Conservation (phyloP, 2,888 invertebrate genomes). For the Nomada fabriciana region DNA sequence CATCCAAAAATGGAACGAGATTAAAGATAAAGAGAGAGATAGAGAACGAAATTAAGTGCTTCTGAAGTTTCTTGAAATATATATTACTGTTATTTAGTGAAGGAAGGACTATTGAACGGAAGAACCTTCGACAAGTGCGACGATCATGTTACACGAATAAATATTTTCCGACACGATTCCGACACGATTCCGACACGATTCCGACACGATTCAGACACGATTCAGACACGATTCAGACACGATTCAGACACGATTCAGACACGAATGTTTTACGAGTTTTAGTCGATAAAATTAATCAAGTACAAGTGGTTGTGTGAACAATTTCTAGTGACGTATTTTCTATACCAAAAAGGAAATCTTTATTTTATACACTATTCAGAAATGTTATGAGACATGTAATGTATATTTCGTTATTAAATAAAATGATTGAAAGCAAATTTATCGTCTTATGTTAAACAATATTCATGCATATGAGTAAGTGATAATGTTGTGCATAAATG, state of each 20-base stretch:
- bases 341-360: slow-evolving; percentile 23
- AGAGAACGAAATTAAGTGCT: not conserved
- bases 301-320: slow-evolving; percentile 2
- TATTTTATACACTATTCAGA: slow-evolving; percentile 29
- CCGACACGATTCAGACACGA: too few relatives aligned
- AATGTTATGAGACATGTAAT: slow-evolving; percentile 2
- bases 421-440: slow-evolving; percentile 6
- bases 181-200: too few relatives aligned
- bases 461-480: too few relatives aligned
- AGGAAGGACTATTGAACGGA: not conserved
- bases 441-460: too few relatives aligned
- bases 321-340: not conserved
- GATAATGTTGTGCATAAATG: too few relatives aligned
- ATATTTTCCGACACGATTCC: slow-evolving; percentile 19
- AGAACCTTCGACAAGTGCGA: not conserved
- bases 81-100: too few relatives aligned
- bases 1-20: slow-evolving; percentile 83
- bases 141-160: not conserved
- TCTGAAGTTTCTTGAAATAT: too few relatives aligned
- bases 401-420: slow-evolving; percentile 37
- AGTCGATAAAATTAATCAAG: slow-evolving; percentile 8
- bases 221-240: too few relatives aligned
- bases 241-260: too few relatives aligned
- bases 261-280: not conserved
- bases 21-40: slow-evolving; percentile 18